phyloP scores from a whole-genome alignment of 2,113 vertebrate genomes.

The Corvus moneduloides region DNA sequence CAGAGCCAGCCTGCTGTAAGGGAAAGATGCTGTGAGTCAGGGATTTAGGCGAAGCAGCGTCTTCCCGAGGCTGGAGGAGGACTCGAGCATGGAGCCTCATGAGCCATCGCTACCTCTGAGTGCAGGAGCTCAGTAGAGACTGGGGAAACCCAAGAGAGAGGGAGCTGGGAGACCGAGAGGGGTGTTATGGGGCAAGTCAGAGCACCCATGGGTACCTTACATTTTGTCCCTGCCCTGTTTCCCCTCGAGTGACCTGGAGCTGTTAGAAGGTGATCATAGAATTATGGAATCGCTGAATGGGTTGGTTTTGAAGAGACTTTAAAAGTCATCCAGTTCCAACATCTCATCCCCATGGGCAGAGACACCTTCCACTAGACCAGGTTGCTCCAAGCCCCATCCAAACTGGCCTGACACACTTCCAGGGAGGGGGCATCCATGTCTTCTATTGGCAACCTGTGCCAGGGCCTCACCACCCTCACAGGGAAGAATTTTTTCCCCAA shows the following conservation, averaged over 20 bases:
- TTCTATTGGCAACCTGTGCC: background rate
- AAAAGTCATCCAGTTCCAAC: background rate
- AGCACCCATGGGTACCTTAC: background rate
- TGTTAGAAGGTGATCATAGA: background rate
- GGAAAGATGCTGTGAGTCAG: background rate
- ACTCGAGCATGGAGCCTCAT: accelerated
- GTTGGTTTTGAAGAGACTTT: background rate
- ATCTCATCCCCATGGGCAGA: background rate
- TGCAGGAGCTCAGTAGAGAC: background rate
- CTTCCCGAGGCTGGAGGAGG: background rate
- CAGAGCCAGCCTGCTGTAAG: background rate
- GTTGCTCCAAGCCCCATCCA: background rate
- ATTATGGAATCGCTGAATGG: accelerated
- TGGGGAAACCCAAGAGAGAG: background rate
- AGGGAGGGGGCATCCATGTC: background rate
- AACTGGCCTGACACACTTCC: background rate
- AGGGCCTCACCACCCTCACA: background rate
- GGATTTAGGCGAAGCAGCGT: accelerated
- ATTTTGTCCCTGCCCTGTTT: background rate
- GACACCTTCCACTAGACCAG: background rate
- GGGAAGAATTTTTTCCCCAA: background rate
- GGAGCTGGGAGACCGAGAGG: background rate
- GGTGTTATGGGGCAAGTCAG: accelerated
- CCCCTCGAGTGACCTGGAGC: background rate
- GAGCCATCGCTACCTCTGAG: background rate